Conservation (phyloP, 2,888 invertebrate species). For the Aphrophora alni region DNA sequence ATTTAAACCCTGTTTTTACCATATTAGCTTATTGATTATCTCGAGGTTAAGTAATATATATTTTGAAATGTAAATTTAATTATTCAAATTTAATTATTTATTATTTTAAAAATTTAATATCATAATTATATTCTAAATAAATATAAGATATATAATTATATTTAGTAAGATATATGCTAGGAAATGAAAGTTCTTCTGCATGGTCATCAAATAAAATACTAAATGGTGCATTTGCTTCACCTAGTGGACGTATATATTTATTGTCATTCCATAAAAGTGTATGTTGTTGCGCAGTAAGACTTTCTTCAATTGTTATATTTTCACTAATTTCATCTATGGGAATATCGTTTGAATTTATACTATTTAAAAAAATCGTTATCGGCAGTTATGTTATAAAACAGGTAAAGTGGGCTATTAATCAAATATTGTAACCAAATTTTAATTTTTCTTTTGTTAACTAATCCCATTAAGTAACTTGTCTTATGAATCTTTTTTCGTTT, state of each 20-base stretch:
- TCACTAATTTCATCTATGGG: background rate
- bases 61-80: no score
- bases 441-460: slow-evolving; percentile 10
- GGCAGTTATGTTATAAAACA: background rate
- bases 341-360: no score
- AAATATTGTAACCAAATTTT: background rate
- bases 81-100: no score
- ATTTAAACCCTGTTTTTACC: no score
- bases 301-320: background rate
- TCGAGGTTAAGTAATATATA: no score
- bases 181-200: slow-evolving; percentile 54
- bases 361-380: background rate
- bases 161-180: slow-evolving; percentile 57
- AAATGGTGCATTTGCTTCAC: slow-evolving; percentile 29
- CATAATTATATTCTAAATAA: no score
- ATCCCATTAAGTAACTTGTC: background rate
- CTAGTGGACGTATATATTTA: slow-evolving; percentile 11
- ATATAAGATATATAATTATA: no score
- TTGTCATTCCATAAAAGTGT: no score
- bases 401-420: background rate
- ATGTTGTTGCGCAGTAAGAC: background rate
- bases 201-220: slow-evolving; percentile 48
- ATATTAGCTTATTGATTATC: no score
- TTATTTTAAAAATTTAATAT: no score
- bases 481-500: background rate